phyloP scores from a whole-genome alignment of 1,140 invertebrate genomes.

The Drosophila athabasca region DNA sequence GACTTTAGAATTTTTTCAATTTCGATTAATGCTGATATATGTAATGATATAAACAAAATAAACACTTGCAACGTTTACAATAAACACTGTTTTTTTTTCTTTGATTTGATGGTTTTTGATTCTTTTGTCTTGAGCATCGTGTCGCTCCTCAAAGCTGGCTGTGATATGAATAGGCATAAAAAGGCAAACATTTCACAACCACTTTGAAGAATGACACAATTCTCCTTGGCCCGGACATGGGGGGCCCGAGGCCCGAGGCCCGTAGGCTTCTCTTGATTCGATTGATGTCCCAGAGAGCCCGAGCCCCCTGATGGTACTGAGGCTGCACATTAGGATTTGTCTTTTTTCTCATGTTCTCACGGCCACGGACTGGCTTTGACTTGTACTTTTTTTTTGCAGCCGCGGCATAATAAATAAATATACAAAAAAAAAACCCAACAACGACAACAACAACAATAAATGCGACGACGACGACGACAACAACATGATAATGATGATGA shows the following conservation, averaged over 20 bases:
- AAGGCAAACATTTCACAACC: constrained; percentile 90
- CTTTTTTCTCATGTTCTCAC: constrained; percentile 53
- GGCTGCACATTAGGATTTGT: constrained; percentile 21
- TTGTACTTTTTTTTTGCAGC: constrained; percentile 30
- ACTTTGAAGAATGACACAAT: constrained; percentile 86
- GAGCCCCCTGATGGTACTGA: not conserved
- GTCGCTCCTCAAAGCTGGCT: constrained; percentile 93
- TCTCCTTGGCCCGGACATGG: constrained; percentile 32
- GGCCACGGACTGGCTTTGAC: constrained; percentile 31
- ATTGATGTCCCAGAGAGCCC: not conserved
- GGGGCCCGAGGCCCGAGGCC: not conserved
- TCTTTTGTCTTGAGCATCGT: constrained; percentile 79
- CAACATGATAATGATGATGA: constrained; percentile 41
- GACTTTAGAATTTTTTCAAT: constrained; percentile 37
- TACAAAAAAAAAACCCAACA: constrained; percentile 25
- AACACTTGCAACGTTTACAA: constrained; percentile 8
- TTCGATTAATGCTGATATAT: constrained; percentile 50
- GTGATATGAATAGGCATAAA: constrained; percentile 90
- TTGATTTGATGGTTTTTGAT: constrained; percentile 9
- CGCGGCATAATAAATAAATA: constrained; percentile 54
- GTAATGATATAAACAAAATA: constrained; percentile 37
- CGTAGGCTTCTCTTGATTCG: not conserved
- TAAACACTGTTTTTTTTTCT: not conserved
- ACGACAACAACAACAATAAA: constrained; percentile 34
- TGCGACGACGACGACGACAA: constrained; percentile 38